A percentile compares a stretch with the other conserved stretches of the same genome.
Conservation (phyloP, 2,888 invertebrate genomes). For the Tachina fera region DNA sequence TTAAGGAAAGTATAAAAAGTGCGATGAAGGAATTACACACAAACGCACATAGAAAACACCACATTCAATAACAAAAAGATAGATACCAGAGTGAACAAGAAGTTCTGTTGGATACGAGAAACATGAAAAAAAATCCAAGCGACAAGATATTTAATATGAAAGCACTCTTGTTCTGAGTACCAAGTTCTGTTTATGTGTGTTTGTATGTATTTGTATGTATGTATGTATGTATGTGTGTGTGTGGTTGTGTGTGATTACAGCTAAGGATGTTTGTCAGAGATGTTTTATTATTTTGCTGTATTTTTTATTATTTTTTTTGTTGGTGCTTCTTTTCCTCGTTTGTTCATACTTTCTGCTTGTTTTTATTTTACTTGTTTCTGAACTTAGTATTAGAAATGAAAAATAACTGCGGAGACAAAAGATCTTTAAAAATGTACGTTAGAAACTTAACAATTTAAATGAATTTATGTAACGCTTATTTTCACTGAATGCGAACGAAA, state of each 20-base stretch:
- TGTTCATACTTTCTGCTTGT: conserved; percentile 25
- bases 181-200: background rate
- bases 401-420: conserved; percentile 53
- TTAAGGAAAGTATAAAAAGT: conserved; percentile 58
- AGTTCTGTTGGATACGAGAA: conserved; percentile 54
- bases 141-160: conserved; percentile 65
- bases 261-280: conserved; percentile 55
- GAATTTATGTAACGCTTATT: conserved; percentile 6
- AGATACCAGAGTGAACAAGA: conserved; percentile 47
- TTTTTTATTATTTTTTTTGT: too few relatives aligned
- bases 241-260: conserved; percentile 14
- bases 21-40: conserved; percentile 27
- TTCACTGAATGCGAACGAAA: background rate
- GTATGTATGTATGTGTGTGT: background rate
- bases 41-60: conserved; percentile 6
- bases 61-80: background rate
- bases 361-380: conserved; percentile 49
- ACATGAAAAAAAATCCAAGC: conserved; percentile 44
- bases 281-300: conserved; percentile 56
- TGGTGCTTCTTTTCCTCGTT: conserved; percentile 21
- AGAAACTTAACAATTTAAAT: conserved; percentile 59
- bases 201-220: too few relatives aligned
- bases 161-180: conserved; percentile 10
- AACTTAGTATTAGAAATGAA: conserved; percentile 55
- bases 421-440: conserved; percentile 63